These are phyloP conservation scores for Carollia perspicillata DNA, from an alignment of 2,113 vertebrate genomes.

Conservation along the genomic window DNA sequence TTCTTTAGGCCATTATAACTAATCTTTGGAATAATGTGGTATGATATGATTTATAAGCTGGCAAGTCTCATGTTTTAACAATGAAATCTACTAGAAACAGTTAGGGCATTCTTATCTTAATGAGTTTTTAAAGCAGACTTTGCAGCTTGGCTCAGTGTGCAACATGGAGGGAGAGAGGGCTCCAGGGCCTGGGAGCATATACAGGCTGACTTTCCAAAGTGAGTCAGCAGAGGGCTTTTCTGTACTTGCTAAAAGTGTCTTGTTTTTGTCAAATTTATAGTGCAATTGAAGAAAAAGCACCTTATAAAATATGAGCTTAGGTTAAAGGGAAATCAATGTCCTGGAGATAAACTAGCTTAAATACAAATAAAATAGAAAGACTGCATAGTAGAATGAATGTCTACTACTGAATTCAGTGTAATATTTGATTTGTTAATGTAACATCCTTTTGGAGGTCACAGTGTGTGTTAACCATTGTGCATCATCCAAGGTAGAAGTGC, in stretches of 20 bases:
- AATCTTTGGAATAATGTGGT: constrained; percentile 37
- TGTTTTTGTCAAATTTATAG: neutral
- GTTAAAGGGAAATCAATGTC: constrained; percentile 14
- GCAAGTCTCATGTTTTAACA: constrained; percentile 31
- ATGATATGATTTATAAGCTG: constrained; percentile 45
- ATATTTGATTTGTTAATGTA: neutral
- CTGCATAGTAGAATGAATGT: neutral
- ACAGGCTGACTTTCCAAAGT: neutral
- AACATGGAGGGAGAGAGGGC: neutral
- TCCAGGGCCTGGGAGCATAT: neutral
- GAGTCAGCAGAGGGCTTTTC: constrained; percentile 65
- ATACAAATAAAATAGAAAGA: neutral
- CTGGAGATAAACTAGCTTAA: neutral
- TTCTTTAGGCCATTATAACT: constrained; percentile 13
- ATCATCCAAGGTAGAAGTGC: neutral
- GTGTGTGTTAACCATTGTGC: neutral
- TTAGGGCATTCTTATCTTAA: constrained; percentile 45
- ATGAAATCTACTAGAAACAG: constrained; percentile 49
- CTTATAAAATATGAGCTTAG: neutral
- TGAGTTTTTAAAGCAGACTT: constrained; percentile 9
- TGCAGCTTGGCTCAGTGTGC: neutral
- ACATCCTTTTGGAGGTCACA: neutral
- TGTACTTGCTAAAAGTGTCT: neutral
- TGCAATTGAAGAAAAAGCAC: neutral
- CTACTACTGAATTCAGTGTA: neutral